A percentile compares a stretch with the other conserved stretches of the same genome.
Conservation (phyloP, 2,113 vertebrate genomes). For the Aramus guarauna region DNA sequence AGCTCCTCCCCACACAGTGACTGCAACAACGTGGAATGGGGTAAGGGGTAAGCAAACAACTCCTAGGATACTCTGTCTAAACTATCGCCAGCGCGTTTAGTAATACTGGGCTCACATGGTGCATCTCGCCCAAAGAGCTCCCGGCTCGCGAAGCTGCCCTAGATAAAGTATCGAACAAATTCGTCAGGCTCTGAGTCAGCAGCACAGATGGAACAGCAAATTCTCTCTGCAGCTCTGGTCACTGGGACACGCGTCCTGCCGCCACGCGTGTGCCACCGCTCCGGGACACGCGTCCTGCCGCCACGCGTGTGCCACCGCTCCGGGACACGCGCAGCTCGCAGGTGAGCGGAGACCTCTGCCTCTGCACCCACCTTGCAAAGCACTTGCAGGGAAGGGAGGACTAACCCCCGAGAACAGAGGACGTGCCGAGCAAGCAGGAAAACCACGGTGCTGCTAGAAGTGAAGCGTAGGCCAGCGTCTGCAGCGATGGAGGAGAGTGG, state of each 20-base stretch:
- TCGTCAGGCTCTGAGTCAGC: not conserved
- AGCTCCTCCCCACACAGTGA: not conserved
- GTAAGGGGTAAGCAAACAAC: not conserved
- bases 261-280: not conserved
- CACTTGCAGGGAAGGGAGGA: not conserved
- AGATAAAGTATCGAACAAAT: not conserved
- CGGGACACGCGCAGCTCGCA: accelerated
- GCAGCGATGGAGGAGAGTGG: not conserved
- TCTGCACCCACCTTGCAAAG: not conserved
- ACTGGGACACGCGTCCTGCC: not conserved
- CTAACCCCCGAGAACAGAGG: not conserved
- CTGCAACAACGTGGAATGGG: not conserved
- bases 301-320: accelerated
- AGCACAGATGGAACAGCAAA: not conserved
- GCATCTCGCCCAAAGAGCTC: not conserved
- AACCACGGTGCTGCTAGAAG: not conserved
- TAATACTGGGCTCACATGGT: not conserved
- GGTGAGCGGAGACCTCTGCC: not conserved
- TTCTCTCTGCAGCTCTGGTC: not conserved
- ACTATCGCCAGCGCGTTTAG: not conserved
- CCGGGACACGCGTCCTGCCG: accelerated
- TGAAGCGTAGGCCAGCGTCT: accelerated
- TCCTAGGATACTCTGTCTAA: not conserved
- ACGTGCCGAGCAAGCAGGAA: not conserved
- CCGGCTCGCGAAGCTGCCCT: not conserved